Conservation (phyloP, 1,140 invertebrate species). For the Thalassaphorura encarpata region DNA sequence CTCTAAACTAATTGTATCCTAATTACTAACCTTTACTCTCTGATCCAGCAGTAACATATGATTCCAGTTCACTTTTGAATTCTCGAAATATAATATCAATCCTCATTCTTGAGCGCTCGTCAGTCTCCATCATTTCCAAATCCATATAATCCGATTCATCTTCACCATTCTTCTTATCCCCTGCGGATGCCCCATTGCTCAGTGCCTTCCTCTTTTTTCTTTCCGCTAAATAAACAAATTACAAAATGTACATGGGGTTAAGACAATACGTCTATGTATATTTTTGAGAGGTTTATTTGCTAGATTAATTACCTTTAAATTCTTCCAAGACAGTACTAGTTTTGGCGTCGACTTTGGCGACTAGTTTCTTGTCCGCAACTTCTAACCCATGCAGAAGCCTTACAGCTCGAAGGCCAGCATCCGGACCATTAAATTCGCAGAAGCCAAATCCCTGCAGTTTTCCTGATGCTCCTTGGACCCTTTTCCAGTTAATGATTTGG, state of each 20-base stretch:
- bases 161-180: conserved; percentile 44
- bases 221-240: conserved; percentile 21
- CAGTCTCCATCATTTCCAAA: conserved; percentile 60
- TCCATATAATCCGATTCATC: conserved; percentile 61
- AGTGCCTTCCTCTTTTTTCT: conserved; percentile 28
- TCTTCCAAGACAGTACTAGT: conserved; percentile 87
- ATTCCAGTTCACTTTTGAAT: conserved; percentile 31
- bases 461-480: conserved; percentile 69
- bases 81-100: conserved; percentile 45
- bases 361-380: conserved; percentile 84
- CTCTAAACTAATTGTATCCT: not conserved
- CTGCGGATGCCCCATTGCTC: conserved; percentile 26
- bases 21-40: conserved; percentile 13
- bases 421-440: conserved; percentile 90
- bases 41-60: conserved; percentile 23
- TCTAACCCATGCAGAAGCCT: conserved; percentile 86
- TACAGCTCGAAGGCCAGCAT: conserved; percentile 87
- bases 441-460: conserved; percentile 78
- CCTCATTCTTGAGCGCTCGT: conserved; percentile 58
- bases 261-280: too few relatives aligned
- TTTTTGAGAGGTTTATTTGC: too few relatives aligned
- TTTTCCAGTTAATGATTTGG: conserved; percentile 89
- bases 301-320: conserved; percentile 64
- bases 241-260: not conserved
- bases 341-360: conserved; percentile 97